Percentiles rank a stretch among this genome's conserved stretches.
These are phyloP conservation scores for Triops longicaudatus DNA, from an alignment of 1,140 invertebrate genomes.

Conservation along the genomic window DNA sequence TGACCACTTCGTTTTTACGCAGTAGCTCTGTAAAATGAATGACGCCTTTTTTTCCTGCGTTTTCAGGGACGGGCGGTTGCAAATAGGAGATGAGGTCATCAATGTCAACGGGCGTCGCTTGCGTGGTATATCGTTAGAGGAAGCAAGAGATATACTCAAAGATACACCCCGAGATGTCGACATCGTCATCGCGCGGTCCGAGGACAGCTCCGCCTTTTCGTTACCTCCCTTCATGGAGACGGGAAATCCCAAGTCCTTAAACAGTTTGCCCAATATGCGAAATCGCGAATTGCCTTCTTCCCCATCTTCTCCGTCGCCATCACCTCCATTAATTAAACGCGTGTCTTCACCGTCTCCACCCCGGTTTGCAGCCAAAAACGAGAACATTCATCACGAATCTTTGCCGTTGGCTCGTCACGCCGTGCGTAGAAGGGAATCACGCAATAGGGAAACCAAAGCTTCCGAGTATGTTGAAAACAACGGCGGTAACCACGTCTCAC, in stretches of 20 bases:
- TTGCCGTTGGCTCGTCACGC: neutral
- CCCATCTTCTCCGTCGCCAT: neutral
- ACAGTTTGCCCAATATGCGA: neutral
- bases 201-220: conserved; percentile 25
- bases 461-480: neutral
- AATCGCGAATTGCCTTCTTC: neutral
- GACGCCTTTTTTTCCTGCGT: neutral
- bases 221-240: neutral
- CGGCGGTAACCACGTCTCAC: neutral
- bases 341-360: neutral
- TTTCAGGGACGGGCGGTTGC: conserved; percentile 62
- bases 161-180: conserved; percentile 57
- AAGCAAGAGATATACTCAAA: conserved; percentile 59
- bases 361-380: neutral
- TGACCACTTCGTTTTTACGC: too few relatives aligned
- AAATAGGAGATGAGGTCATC: conserved; percentile 73
- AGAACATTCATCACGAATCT: neutral
- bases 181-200: conserved; percentile 50
- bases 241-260: neutral
- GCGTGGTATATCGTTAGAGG: conserved; percentile 62
- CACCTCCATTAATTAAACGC: conserved; percentile 9
- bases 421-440: neutral
- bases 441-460: neutral
- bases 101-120: conserved; percentile 74
- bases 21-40: neutral